Conservation (phyloP, 1,140 invertebrate species). For the Linepithema humile region DNA sequence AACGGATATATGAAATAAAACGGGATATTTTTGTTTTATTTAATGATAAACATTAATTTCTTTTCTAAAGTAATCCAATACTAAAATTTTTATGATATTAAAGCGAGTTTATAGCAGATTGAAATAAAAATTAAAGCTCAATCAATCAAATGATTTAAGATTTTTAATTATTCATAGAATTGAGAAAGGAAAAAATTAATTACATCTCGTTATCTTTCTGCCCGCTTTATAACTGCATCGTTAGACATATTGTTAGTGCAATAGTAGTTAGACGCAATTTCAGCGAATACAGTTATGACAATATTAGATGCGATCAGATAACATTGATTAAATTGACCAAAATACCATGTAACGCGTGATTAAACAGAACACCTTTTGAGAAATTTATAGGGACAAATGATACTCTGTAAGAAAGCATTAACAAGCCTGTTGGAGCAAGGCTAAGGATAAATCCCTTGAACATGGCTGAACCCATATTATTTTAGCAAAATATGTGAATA, state of each 20-base stretch:
- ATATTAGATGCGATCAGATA: conserved; percentile 66
- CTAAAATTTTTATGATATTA: too few relatives aligned
- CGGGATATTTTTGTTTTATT: too few relatives aligned
- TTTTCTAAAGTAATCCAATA: not conserved
- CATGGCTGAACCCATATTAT: conserved; percentile 69
- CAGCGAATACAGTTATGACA: conserved; percentile 64
- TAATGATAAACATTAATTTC: not conserved
- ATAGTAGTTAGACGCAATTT: conserved; percentile 72
- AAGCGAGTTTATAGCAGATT: too few relatives aligned
- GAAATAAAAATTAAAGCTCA: too few relatives aligned
- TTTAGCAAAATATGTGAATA: conserved; percentile 62
- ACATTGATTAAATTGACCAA: conserved; percentile 66
- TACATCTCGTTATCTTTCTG: conserved; percentile 48
- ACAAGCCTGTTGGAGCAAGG: conserved; percentile 69
- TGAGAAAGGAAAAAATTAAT: too few relatives aligned
- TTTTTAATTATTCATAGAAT: too few relatives aligned
- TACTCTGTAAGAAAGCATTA: conserved; percentile 69
- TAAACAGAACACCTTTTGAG: conserved; percentile 59
- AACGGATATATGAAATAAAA: not conserved
- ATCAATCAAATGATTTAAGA: too few relatives aligned
- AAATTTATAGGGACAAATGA: conserved; percentile 61
- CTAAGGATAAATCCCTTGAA: conserved; percentile 66
- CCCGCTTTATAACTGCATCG: conserved; percentile 59
- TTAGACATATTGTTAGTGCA: conserved; percentile 70
- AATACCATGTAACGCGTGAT: conserved; percentile 64